Percentiles rank a stretch among this genome's conserved stretches.
Conservation (phyloP, 2,797 vertebrate genomes). For the Oceanodroma leucorhoa region DNA sequence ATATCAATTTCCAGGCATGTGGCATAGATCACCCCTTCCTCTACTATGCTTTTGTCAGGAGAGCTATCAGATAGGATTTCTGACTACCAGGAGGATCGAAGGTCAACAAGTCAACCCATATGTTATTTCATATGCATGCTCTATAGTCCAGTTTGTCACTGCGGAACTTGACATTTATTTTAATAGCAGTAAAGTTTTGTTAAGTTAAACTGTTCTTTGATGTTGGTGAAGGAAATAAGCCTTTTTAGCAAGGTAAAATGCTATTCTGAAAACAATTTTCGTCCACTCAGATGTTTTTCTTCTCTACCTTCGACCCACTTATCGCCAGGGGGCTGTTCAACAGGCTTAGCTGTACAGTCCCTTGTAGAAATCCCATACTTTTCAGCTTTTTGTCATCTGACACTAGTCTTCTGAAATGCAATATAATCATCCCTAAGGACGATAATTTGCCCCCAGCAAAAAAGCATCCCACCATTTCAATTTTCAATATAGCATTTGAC, state of each 20-base stretch:
- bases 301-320: background rate
- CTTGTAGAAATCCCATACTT: background rate
- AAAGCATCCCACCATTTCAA: background rate
- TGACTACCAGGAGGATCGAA: background rate
- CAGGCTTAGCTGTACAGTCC: background rate
- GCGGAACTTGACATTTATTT: background rate
- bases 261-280: slow-evolving; percentile 12
- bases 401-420: background rate
- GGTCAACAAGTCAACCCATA: background rate
- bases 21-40: background rate
- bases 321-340: background rate
- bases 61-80: background rate
- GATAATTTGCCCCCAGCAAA: background rate
- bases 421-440: background rate
- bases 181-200: background rate
- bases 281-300: background rate
- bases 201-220: background rate
- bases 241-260: background rate
- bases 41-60: background rate
- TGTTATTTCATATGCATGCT: background rate
- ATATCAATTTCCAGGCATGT: background rate
- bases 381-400: background rate
- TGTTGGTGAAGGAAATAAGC: background rate
- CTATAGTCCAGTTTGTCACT: background rate
- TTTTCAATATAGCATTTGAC: background rate